Base-by-base conservation (phyloP, 2,797 vertebrate genomes). In the Natrix natrix region DNA sequence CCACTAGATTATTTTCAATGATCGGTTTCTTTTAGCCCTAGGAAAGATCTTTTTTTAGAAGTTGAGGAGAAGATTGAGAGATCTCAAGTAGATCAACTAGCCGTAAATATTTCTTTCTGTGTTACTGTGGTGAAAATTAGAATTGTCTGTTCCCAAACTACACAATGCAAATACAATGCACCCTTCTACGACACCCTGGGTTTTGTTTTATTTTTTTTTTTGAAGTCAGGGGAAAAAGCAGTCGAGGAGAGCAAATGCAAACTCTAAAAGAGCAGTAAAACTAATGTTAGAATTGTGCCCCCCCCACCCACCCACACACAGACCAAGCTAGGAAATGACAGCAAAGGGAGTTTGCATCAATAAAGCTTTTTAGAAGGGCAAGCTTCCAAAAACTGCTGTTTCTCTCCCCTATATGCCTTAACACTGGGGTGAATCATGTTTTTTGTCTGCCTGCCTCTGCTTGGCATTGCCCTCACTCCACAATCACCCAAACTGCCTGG, bases 101-200 rank as follows among this genome's bases (percentile, higher is more conserved):
- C 94, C 93, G 22, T 94, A 95, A 96, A 92, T 8, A 94, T 95
- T 94, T 96, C 95, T 94, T 86, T 95, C 91, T 93, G 92, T 91
- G 94, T 93, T 91, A 94, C 92, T 96, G 92, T 93, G 96, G 95
- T 96, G 91, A 94, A 96, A 97, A 95, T 94, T 94, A 96, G 94
- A 94, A 96, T 94, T 59, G 91, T 89, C 95, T 92, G 92, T 89
- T 96, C 94, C 87, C 92, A 93, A 93, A 94, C 92, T 95, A 92
- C 87, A 92, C 93, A 90, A 57, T 57, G 92, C 94, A 95, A 63
- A 94, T 95, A 93, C 88, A 48, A 94, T 89, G 92, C 94, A 95
- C 93, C 55, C 94, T 93, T 96, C 12, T 17, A 1, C 4, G 32
- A 92, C 55, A 96, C 86, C 92, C 94, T 90, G 89, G 12, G 26